phyloP scores from a whole-genome alignment of 92 coral and sea anemone genomes.

The Siderastrea siderea region DNA sequence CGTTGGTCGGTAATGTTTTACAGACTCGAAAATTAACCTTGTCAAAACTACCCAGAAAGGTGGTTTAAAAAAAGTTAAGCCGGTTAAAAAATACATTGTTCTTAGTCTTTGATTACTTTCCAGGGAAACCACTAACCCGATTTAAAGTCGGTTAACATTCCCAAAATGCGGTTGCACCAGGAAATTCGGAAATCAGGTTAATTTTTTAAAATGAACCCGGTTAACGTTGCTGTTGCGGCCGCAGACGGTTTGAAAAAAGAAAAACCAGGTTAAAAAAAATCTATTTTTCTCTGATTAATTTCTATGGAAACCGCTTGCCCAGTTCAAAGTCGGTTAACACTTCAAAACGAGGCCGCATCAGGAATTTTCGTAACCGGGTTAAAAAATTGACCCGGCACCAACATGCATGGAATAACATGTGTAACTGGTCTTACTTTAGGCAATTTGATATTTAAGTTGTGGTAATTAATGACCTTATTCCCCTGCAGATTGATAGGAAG shows the following conservation, averaged over 20 bases:
- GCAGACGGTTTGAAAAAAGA: constrained; percentile 1
- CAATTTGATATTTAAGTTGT: too few relatives aligned
- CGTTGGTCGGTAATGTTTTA: background rate
- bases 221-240: constrained; percentile 30
- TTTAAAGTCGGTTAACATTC: background rate
- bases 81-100: constrained; percentile 27
- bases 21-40: constrained; percentile 1
- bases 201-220: constrained; percentile 27
- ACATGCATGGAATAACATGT: too few relatives aligned
- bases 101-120: background rate
- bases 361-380: constrained; percentile 13
- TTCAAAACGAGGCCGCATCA: constrained; percentile 22
- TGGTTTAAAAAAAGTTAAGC: constrained; percentile 16
- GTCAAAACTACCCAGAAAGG: constrained; percentile 1
- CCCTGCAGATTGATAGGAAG: background rate
- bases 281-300: constrained; percentile 1
- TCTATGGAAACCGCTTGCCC: constrained; percentile 14
- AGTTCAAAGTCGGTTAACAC: constrained; percentile 1
- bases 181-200: constrained; percentile 9
- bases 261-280: constrained; percentile 14
- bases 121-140: constrained; percentile 10
- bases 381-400: constrained; percentile 20
- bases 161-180: constrained; percentile 15
- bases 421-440: too few relatives aligned
- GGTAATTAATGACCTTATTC: too few relatives aligned